phyloP scores from a whole-genome alignment of 2,797 vertebrate genomes.

The Sebastes vulpes region DNA sequence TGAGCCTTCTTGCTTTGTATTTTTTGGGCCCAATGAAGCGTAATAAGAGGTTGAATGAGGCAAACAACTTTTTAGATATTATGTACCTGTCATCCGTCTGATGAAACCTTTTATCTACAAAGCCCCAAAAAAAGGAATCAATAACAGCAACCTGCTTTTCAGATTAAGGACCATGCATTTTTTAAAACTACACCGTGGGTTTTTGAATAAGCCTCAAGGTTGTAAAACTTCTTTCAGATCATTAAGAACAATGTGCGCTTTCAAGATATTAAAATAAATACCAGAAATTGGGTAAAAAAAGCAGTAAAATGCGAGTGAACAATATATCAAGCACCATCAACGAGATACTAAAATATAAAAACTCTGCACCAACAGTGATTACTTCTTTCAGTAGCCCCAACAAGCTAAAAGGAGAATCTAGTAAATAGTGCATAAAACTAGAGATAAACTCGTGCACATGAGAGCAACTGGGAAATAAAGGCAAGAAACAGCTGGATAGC shows the following conservation, averaged over 20 bases:
- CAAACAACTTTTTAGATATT: background rate
- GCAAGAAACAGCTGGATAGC: conserved; percentile 42
- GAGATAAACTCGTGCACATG: background rate
- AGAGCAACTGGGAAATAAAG: conserved; percentile 13
- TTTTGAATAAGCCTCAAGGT: background rate
- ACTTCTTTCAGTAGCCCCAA: conserved; percentile 3
- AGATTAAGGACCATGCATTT: conserved; percentile 8
- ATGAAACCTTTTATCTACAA: conserved; percentile 1
- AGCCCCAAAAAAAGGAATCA: conserved; percentile 11
- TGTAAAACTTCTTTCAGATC: background rate
- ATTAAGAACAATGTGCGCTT: background rate
- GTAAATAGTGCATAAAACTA: conserved; percentile 21
- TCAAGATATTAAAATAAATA: background rate
- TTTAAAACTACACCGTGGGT: background rate
- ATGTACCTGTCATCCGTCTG: background rate
- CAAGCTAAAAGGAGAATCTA: conserved; percentile 3
- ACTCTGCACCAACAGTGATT: background rate
- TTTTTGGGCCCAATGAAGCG: background rate
- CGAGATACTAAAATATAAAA: background rate
- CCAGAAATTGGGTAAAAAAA: background rate
- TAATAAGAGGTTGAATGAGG: background rate
- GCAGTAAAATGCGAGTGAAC: background rate
- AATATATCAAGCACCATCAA: background rate
- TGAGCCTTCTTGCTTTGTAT: background rate
- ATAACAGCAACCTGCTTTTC: background rate